These are phyloP conservation scores for Proterorhinus semilunaris DNA, from an alignment of 2,113 vertebrate genomes.

Conservation along the genomic window DNA sequence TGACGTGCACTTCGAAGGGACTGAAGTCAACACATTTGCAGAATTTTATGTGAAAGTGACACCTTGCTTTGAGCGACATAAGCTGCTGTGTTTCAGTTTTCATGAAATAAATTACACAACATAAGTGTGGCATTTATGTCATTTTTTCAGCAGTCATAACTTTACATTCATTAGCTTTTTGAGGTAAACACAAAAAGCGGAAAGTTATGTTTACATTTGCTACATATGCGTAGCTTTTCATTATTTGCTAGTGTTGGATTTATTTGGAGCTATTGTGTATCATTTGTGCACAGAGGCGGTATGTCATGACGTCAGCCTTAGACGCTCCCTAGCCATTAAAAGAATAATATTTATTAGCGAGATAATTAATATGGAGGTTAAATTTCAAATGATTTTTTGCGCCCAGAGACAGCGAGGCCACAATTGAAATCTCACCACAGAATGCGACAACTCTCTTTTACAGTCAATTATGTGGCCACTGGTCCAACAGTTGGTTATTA, in stretches of 20 bases:
- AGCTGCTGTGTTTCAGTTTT: background rate
- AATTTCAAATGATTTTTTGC: constrained; percentile 15
- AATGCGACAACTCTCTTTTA: constrained; percentile 43
- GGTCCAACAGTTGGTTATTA: constrained; percentile 69
- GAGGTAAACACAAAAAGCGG: too few relatives aligned
- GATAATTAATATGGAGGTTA: constrained; percentile 6
- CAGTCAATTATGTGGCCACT: constrained; percentile 58
- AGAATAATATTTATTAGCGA: constrained; percentile 7
- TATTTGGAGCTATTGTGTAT: background rate
- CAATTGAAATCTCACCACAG: constrained; percentile 39
- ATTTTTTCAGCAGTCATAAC: too few relatives aligned
- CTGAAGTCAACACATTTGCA: background rate
- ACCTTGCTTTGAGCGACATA: background rate
- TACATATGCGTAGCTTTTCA: too few relatives aligned
- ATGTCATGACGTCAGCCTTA: constrained; percentile 34
- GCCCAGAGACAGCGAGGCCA: constrained; percentile 22
- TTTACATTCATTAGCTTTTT: too few relatives aligned
- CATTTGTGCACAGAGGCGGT: constrained; percentile 48
- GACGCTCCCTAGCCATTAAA: constrained; percentile 14
- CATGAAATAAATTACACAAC: too few relatives aligned
- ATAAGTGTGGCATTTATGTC: too few relatives aligned
- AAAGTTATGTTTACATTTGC: too few relatives aligned
- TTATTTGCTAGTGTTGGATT: too few relatives aligned
- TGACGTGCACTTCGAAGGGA: constrained; percentile 12
- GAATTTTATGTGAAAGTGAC: background rate